Percentiles rank a stretch among this genome's conserved stretches.
Conservation (phyloP, 2,113 vertebrate genomes). For the Lophotis ruficrista region DNA sequence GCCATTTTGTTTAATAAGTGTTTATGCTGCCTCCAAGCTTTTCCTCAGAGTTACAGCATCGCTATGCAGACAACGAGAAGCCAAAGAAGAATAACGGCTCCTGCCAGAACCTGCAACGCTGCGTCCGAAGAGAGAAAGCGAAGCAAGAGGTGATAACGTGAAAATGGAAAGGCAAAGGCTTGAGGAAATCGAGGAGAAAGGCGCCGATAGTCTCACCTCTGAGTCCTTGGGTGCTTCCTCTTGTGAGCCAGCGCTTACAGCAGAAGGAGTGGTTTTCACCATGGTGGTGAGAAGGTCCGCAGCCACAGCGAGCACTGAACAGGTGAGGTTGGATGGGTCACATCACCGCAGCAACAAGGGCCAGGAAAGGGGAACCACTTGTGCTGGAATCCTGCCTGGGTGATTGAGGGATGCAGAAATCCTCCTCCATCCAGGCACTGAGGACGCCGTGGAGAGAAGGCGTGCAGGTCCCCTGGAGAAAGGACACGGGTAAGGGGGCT, state of each 20-base stretch:
- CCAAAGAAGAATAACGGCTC: not conserved
- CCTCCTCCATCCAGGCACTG: not conserved
- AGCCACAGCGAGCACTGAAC: not conserved
- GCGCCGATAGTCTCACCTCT: not conserved
- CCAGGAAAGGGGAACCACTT: not conserved
- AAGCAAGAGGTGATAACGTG: not conserved
- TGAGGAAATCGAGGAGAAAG: not conserved
- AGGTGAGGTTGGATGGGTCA: not conserved
- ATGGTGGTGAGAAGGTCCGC: fast-evolving
- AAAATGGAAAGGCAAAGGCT: not conserved
- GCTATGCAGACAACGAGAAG: fast-evolving
- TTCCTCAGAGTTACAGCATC: not conserved
- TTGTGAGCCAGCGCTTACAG: fast-evolving
- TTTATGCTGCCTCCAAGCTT: not conserved
- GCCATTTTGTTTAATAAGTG: not conserved
- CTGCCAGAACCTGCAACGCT: fast-evolving
- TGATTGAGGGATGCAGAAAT: not conserved
- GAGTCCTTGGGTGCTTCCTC: not conserved
- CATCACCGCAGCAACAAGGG: not conserved
- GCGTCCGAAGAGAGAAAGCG: fast-evolving
- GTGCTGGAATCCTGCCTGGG: not conserved
- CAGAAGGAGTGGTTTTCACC: not conserved
- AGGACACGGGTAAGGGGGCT: not conserved
- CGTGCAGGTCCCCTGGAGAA: fast-evolving
- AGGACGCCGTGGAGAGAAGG: not conserved